Evolutionary conservation across 2,888 invertebrate genomes (phyloP), one percentile per base, ranked within the genome.

Genomic region (Drosophila neotestacea): DNA sequence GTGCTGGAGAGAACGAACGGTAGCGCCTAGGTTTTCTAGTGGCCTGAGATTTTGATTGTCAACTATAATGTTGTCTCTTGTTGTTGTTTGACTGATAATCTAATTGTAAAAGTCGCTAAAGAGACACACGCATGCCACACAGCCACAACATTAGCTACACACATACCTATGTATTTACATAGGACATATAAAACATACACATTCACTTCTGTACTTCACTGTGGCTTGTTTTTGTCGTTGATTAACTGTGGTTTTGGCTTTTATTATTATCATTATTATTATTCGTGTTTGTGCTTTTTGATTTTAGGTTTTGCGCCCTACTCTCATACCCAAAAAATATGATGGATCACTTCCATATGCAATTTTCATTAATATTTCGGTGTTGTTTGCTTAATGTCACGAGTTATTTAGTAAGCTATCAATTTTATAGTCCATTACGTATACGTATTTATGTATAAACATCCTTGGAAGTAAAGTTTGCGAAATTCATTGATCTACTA

Each of bases 321-420:
- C 58, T 65, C 69, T 65, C 69, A 42, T 55, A 59, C 51, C 64
- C 54, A 48, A 48, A 48, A 48, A 73, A 79, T 71, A 79, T 90
- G 90, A 90, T 90, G 90, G 90, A 90, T 90, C 78, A 90, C 90
- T 91, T 90, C 90, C 91, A 85, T 81, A 78, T 84, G 89, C 82
- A 90, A 90, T 90, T 90, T 90, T 77, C 84, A 77, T 87, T 88
- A 89, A 88, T 87, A 76, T 69, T 71, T 77, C 9, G n/a, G 36
- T 32, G 11, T 64, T 76, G 73, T 52, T 70, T 47, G 54, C 69
- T 74, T 79, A 51, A 73, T 79, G 63, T 51, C 70, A 69, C 73
- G 80, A 76, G 80, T 76, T 77, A 63, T 62, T 54, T 60, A 36
- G 39, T 36, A 36, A 50, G 48, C 41, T 34, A 54, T 69, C 52